Base-by-base conservation (phyloP, 1,140 invertebrate species). In the Bombus cullumanus region DNA sequence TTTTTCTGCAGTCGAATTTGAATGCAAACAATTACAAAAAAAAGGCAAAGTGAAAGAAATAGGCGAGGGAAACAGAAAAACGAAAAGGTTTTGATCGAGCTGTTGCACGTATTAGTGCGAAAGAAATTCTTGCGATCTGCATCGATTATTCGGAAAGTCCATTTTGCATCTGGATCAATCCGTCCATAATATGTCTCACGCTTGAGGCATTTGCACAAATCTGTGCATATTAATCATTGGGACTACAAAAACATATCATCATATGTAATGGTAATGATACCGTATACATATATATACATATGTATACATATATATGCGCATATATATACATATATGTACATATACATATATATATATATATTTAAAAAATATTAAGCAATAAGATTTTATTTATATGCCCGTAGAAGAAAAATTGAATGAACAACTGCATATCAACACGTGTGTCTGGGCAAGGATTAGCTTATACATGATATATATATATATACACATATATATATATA, bases 171-270 rank as follows among this genome's bases (percentile, higher is more conserved):
- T 92, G 92, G 93, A 93, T 95, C 88, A 95, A 95, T 95, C 95
- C 95, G 95, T 95, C 95, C 95, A 95, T 95, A 94, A 94, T 82
- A 84, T 94, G 94, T 94, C 94, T 94, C 94, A 87, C 74, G 86
- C 89, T 53, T 88, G 92, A 93, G 94, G 88, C 92, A 95, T 94
- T 94, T 91, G 95, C 94, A 95, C 94, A 94, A 94, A 92, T 75
- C 82, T 78, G 95, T 95, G 95, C 94, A 94, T 95, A 95, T 95
- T 95, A 95, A 94, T 95, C 94, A 95, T 95, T 95, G 94, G 94
- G 94, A 95, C 94, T 95, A 95, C 94, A 95, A 95, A 94, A 95
- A 95, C 95, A 95, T 95, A 95, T 95, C 94, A 95, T 94, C 93
- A 90, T 94, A 94, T 94, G 89, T 94, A 94, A 94, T 93, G 93